Conservation (phyloP, 1,140 invertebrate genomes). For the Anoplolepis gracilipes region DNA sequence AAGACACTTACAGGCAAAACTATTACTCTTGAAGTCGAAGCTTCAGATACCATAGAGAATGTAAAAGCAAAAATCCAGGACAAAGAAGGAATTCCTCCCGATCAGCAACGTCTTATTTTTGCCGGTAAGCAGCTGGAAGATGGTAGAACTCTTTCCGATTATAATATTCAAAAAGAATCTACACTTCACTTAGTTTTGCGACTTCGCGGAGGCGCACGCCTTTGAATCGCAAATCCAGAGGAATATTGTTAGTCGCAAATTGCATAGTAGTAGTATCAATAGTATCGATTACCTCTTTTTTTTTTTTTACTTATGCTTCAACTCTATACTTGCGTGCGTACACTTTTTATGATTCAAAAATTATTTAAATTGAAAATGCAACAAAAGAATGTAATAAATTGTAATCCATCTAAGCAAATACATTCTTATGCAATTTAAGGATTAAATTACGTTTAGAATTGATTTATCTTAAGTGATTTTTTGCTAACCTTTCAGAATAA, state of each 20-base stretch:
- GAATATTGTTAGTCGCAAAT: constrained; percentile 13
- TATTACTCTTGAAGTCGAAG: constrained; percentile 88
- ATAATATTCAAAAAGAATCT: constrained; percentile 40
- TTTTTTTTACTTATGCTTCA: constrained; percentile 20
- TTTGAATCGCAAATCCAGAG: background rate
- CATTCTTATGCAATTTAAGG: constrained; percentile 23
- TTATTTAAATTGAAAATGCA: background rate
- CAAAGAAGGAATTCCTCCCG: constrained; percentile 84
- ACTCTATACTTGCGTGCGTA: background rate
- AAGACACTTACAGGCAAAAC: constrained; percentile 90
- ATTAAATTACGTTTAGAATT: background rate
- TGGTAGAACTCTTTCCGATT: constrained; percentile 51
- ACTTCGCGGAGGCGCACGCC: constrained; percentile 51
- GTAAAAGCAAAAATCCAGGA: constrained; percentile 89
- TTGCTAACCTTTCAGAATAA: background rate
- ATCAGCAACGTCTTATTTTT: constrained; percentile 84
- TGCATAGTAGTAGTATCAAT: constrained; percentile 20
- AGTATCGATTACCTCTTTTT: background rate
- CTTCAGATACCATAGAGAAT: constrained; percentile 89
- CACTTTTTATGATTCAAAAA: background rate
- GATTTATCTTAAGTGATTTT: background rate
- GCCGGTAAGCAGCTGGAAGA: constrained; percentile 88
- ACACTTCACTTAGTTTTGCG: constrained; percentile 83
- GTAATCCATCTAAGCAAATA: background rate
- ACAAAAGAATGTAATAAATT: constrained; percentile 45